A percentile compares a stretch with the other conserved stretches of the same genome.
phyloP scores from a whole-genome alignment of 2,888 invertebrate genomes.

The Aleiodes leptofemur region DNA sequence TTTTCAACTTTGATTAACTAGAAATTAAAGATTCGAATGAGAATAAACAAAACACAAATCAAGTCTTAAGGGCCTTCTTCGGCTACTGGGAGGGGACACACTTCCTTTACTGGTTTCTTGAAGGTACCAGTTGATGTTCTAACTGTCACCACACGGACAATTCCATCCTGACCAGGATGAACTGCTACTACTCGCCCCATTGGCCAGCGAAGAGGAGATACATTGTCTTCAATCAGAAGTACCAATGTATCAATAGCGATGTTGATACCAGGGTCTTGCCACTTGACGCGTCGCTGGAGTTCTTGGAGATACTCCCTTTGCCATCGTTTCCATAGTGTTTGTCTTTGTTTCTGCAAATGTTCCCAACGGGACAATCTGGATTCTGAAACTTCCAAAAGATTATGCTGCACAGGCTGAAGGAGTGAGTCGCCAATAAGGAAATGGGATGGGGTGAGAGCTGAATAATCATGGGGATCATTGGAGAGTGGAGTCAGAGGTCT shows the following conservation, averaged over 20 bases:
- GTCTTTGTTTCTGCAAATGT: slow-evolving; percentile 51
- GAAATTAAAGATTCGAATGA: no score
- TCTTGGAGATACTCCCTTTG: slow-evolving; percentile 52
- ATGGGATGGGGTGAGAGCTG: slow-evolving; percentile 50
- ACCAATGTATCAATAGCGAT: slow-evolving; percentile 40
- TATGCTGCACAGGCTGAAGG: neutral
- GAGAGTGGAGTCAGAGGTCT: slow-evolving; percentile 53
- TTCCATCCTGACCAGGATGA: slow-evolving; percentile 36
- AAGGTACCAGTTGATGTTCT: slow-evolving; percentile 18
- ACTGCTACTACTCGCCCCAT: slow-evolving; percentile 41
- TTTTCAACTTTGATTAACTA: no score
- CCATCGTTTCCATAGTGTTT: slow-evolving; percentile 53
- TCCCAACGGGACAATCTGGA: slow-evolving; percentile 53
- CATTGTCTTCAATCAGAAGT: slow-evolving; percentile 38
- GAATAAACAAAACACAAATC: no score
- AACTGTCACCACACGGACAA: slow-evolving; percentile 34
- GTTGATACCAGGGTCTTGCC: slow-evolving; percentile 24
- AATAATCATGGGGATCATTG: slow-evolving; percentile 50
- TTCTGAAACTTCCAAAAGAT: slow-evolving; percentile 28
- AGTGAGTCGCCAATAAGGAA: slow-evolving; percentile 53
- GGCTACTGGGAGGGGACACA: neutral
- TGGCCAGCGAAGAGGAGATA: slow-evolving; percentile 43
- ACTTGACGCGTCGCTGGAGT: slow-evolving; percentile 49
- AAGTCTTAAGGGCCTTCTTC: no score
- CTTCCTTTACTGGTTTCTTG: neutral